These are phyloP conservation scores for Leptoteleia sp. DNA, from an alignment of 1,140 invertebrate species.

Conservation along the genomic window DNA sequence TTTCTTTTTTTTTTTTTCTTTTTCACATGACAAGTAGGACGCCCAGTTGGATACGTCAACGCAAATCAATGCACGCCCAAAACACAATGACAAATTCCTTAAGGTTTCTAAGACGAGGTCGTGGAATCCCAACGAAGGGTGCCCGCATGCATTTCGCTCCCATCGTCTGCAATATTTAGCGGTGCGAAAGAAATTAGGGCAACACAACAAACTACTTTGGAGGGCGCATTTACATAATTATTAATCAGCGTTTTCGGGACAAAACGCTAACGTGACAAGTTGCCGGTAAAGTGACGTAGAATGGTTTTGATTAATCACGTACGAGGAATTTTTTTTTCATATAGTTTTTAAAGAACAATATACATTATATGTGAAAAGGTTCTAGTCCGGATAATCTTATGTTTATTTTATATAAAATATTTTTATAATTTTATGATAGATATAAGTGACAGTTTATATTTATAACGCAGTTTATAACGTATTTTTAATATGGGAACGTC, in stretches of 20 bases:
- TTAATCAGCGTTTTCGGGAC: constrained; percentile 56
- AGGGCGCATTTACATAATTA: constrained; percentile 59
- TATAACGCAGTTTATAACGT: too few relatives aligned
- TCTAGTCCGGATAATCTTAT: too few relatives aligned
- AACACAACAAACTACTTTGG: constrained; percentile 19
- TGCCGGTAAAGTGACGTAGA: not conserved
- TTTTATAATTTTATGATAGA: too few relatives aligned
- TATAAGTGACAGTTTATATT: too few relatives aligned
- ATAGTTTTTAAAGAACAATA: too few relatives aligned
- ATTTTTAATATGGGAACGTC: too few relatives aligned
- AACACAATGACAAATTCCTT: constrained; percentile 72
- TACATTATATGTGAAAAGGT: too few relatives aligned
- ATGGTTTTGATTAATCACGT: not conserved
- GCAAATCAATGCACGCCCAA: constrained; percentile 73
- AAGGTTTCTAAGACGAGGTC: constrained; percentile 42
- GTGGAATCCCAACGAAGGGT: constrained; percentile 43
- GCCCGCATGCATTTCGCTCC: constrained; percentile 28
- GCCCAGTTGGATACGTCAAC: constrained; percentile 70
- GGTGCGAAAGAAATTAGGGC: constrained; percentile 66
- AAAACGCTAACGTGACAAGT: constrained; percentile 10
- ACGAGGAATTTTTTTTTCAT: too few relatives aligned
- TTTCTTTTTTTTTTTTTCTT: too few relatives aligned
- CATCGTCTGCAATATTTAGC: constrained; percentile 58
- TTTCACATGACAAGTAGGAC: constrained; percentile 42
- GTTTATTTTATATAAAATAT: too few relatives aligned